A percentile compares a stretch with the other conserved stretches of the same genome.
phyloP scores from a whole-genome alignment of 1,140 invertebrate species.

The Macrocentrus cingulum region DNA sequence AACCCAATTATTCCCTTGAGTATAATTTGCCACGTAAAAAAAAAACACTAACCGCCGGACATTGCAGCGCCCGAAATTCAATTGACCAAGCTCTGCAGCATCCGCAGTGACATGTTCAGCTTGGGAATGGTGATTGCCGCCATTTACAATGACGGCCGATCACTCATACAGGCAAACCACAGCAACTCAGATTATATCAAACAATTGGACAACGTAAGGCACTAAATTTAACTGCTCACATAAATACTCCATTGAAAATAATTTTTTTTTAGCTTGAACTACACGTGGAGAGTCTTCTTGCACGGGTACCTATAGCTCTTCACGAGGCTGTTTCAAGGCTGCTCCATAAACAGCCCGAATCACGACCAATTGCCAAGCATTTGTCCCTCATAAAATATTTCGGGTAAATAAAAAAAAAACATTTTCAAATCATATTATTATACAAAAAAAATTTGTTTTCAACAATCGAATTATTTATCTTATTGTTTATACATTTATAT shows the following conservation, averaged over 20 bases:
- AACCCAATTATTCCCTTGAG: background rate
- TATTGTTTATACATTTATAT: no score
- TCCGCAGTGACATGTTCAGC: slow-evolving; percentile 93
- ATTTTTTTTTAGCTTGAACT: slow-evolving; percentile 70
- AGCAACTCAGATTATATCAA: slow-evolving; percentile 84
- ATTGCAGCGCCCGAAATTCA: slow-evolving; percentile 85
- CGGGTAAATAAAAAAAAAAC: slow-evolving; percentile 65
- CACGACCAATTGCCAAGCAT: slow-evolving; percentile 83
- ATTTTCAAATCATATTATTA: background rate
- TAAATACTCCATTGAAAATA: background rate
- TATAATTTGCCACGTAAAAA: no score
- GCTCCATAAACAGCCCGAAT: slow-evolving; percentile 76
- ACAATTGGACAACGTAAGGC: slow-evolving; percentile 86
- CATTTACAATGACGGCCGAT: slow-evolving; percentile 85
- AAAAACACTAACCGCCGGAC: no score
- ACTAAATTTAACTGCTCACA: background rate
- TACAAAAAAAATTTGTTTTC: no score
- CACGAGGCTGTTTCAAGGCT: slow-evolving; percentile 86
- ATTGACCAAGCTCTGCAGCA: slow-evolving; percentile 76
- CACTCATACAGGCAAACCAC: slow-evolving; percentile 86
- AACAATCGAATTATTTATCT: no score
- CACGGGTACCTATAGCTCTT: slow-evolving; percentile 76
- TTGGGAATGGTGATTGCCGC: slow-evolving; percentile 90
- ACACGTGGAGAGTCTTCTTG: slow-evolving; percentile 75
- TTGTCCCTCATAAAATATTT: slow-evolving; percentile 86